Evolutionary conservation across 1,140 invertebrate genomes (phyloP), one percentile per base, ranked within the genome.

Genomic region (Aradophagus sp.): DNA sequence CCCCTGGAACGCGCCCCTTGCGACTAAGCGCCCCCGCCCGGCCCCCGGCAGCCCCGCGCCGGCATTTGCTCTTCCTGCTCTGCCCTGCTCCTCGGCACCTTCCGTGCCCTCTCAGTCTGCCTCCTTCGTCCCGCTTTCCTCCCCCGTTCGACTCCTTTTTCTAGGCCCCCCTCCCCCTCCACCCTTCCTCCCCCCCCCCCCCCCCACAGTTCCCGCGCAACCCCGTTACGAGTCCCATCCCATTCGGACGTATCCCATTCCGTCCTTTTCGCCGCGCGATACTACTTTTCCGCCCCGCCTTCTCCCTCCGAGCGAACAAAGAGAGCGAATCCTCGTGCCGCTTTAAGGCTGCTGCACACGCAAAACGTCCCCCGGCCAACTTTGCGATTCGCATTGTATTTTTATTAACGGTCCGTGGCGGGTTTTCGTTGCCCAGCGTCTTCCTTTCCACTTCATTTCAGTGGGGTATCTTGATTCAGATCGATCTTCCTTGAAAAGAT

Each of bases 1-100:
- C 20, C 20, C 73, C 63, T 61, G 44, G 67, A 72, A 75, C 68
- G 63, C 68, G 68, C 73, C 73, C 71, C 68, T 75, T 75, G 73
- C 71, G 65, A 63, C 63, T 74, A 74, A 69, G 68, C 61, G 68
- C 65, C 56, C 75, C 58, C 70, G 61, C 66, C 56, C 61, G 39
- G 73, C 45, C 53, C 31, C 11, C 14, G 10, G 4, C 20, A 41
- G 7, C 35, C 12, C 32, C 6, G 16, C 13, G 8, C 34, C 10
- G 4, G 12, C 42, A 20, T 50, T 39, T 23, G 35, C 50, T 48
- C 44, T 48, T 48, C 53, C 52, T 19, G 16, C 35, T 56, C 52
- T 19, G 16, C 35, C 45, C 52, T 39, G 35, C 55, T 58, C 42
- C 38, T 48, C 70, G 34, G 50, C 62, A 66, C 62, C 69, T 39